A percentile compares a stretch with the other conserved stretches of the same genome.
These are phyloP conservation scores for Deilephila elpenor DNA, from an alignment of 2,888 invertebrate genomes.

Conservation along the genomic window DNA sequence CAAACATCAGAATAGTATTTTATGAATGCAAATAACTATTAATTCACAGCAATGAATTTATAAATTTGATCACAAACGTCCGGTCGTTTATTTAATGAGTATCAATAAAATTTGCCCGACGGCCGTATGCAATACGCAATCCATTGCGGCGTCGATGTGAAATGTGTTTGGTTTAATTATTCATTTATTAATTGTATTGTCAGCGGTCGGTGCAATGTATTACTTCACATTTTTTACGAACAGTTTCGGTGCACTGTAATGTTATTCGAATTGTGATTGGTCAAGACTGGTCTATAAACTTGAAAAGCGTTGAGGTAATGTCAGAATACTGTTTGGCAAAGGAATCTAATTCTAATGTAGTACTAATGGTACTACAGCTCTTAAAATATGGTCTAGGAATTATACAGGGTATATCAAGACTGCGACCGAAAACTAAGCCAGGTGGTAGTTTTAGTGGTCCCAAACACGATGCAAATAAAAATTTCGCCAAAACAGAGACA, in stretches of 20 bases:
- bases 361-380: no score
- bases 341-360: no score
- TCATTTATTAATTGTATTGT: slow-evolving; percentile 12
- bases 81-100: slow-evolving; percentile 26
- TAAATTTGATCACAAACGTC: slow-evolving; percentile 47
- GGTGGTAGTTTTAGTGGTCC: no score
- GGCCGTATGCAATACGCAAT: neutral
- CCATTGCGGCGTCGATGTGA: slow-evolving; percentile 8
- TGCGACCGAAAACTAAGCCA: no score
- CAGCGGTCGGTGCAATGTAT: neutral
- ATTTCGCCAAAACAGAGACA: no score
- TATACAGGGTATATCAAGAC: no score
- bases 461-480: no score
- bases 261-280: neutral
- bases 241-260: neutral
- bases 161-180: slow-evolving; percentile 17
- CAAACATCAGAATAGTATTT: neutral
- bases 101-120: slow-evolving; percentile 14
- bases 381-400: no score
- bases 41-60: slow-evolving; percentile 50
- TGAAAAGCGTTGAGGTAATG: neutral
- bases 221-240: neutral
- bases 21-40: neutral
- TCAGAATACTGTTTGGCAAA: no score
- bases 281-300: neutral